Conservation (phyloP, 2,113 vertebrate species). For the Oreochromis niloticus region DNA sequence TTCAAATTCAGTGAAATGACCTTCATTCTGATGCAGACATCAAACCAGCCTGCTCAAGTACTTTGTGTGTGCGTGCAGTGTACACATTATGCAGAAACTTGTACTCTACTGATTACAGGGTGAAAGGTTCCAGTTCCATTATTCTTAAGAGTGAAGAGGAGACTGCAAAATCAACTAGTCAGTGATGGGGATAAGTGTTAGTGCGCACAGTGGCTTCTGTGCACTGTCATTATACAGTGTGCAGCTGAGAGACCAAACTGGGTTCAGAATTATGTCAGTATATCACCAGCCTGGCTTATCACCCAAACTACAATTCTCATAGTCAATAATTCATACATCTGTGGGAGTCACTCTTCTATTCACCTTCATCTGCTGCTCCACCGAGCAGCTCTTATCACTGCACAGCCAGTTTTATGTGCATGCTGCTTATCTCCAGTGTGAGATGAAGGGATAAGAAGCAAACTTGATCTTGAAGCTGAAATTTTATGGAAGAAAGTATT, state of each 20-base stretch:
- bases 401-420: neutral
- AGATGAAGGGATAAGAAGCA: neutral
- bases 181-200: neutral
- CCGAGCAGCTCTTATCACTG: neutral
- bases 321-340: neutral
- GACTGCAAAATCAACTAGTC: neutral
- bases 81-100: neutral
- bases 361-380: neutral
- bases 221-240: neutral
- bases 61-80: accelerated
- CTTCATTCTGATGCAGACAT: neutral
- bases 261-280: neutral
- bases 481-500: neutral
- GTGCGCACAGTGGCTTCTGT: neutral
- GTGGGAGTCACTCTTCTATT: neutral
- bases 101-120: neutral
- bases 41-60: neutral
- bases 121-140: too few relatives aligned
- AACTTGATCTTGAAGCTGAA: neutral
- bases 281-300: neutral
- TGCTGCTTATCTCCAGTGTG: neutral
- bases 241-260: neutral
- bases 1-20: neutral
- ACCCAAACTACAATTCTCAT: neutral
- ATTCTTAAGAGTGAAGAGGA: neutral